These are phyloP conservation scores for Triplophysa dalaica DNA, from an alignment of 2,113 vertebrate species.

Conservation along the genomic window DNA sequence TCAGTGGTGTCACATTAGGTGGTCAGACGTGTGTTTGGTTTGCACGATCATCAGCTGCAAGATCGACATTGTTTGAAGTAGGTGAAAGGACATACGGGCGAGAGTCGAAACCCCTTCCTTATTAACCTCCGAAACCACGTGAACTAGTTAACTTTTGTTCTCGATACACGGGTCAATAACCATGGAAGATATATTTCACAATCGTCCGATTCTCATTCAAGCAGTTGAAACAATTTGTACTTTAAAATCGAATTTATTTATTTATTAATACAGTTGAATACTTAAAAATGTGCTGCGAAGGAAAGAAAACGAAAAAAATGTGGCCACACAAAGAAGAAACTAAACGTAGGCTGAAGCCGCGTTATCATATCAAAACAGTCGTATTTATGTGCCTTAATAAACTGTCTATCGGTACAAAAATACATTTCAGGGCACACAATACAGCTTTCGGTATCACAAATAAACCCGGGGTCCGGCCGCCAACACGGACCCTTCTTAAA, in stretches of 20 bases:
- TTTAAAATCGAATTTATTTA: conserved; percentile 96
- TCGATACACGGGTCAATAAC: conserved; percentile 6
- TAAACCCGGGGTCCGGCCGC: conserved; percentile 89
- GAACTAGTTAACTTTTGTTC: conserved; percentile 5
- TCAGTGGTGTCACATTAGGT: background rate
- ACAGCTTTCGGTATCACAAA: conserved; percentile 98
- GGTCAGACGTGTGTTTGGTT: background rate
- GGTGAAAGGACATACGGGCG: conserved; percentile 13
- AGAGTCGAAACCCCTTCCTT: background rate
- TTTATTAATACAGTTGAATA: conserved; percentile 91
- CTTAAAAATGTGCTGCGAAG: conserved; percentile 92
- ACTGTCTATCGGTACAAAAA: conserved; percentile 99
- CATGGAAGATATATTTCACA: conserved; percentile 7
- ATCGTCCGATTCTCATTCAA: background rate
- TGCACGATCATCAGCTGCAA: background rate
- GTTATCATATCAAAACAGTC: conserved; percentile 88
- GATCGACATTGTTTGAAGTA: background rate
- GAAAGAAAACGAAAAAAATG: conserved; percentile 79
- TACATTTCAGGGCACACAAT: conserved; percentile 99
- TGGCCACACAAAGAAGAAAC: conserved; percentile 84
- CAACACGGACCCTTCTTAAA: conserved; percentile 82
- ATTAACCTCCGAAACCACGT: background rate
- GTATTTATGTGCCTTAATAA: conserved; percentile 99
- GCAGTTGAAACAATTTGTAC: conserved; percentile 63
- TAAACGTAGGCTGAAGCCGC: conserved; percentile 92